phyloP scores from a whole-genome alignment of 2,113 vertebrate species.

The Pungitius pungitius region DNA sequence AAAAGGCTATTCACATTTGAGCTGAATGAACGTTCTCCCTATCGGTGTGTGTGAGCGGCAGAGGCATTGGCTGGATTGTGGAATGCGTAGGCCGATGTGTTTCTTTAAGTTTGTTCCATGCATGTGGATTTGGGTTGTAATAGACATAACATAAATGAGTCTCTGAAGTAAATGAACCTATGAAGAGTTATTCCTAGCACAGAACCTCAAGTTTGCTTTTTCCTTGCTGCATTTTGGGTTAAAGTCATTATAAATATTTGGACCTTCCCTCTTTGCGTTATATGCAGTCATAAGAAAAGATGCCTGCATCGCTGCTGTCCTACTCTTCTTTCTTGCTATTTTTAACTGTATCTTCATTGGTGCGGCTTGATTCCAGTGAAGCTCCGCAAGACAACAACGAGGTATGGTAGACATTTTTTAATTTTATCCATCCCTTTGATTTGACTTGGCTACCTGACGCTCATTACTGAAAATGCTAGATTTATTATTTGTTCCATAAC shows the following conservation, averaged over 20 bases:
- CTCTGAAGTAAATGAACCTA: constrained; percentile 4
- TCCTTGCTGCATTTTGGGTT: background rate
- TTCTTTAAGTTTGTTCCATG: constrained; percentile 7
- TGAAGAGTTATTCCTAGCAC: background rate
- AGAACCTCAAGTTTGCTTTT: background rate
- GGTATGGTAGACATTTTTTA: constrained; percentile 40
- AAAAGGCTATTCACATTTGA: constrained; percentile 34
- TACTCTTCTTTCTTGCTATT: constrained; percentile 35
- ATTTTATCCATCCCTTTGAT: background rate
- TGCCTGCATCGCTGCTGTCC: constrained; percentile 31
- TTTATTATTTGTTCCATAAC: background rate
- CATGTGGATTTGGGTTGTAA: background rate
- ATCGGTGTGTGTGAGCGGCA: background rate
- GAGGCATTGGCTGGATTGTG: background rate
- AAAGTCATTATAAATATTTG: background rate
- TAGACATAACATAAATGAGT: constrained; percentile 1
- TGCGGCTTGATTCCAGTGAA: constrained; percentile 43
- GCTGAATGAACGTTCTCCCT: constrained; percentile 22
- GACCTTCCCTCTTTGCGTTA: background rate
- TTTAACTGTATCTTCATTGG: constrained; percentile 43
- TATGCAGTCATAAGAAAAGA: constrained; percentile 20
- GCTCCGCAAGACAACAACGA: constrained; percentile 12
- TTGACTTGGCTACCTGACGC: background rate
- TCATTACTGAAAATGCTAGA: background rate
- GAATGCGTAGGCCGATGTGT: background rate